A percentile compares a stretch with the other conserved stretches of the same genome.
Evolutionary conservation across 1,140 invertebrate genomes (phyloP).

Genomic region (Wiebesia pumilae): DNA sequence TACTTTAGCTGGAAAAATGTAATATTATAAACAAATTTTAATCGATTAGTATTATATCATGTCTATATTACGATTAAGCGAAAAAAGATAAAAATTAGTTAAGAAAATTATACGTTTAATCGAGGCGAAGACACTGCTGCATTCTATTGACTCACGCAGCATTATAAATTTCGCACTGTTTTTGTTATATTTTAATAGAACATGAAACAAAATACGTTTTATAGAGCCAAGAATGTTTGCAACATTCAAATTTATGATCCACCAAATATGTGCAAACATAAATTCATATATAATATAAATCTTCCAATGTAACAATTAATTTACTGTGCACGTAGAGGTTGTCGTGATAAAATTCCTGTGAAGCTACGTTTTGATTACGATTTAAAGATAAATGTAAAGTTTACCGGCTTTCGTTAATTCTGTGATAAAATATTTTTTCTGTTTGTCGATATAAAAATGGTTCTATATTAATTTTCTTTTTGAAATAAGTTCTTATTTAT

Average conservation of each 20-base stretch:
- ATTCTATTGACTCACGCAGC: background rate
- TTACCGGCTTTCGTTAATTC: conserved; percentile 41
- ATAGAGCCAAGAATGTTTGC: conserved; percentile 9
- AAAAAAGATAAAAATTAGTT: conserved; percentile 8
- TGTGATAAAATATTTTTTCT: conserved; percentile 35
- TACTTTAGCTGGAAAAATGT: conserved; percentile 39
- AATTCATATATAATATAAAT: conserved; percentile 35
- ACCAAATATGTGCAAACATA: conserved; percentile 6
- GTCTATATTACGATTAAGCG: conserved; percentile 38
- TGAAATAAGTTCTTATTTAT: background rate
- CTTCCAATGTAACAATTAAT: conserved; percentile 38
- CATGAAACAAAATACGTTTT: background rate
- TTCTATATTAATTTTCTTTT: background rate
- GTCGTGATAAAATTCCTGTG: conserved; percentile 25
- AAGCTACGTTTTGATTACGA: conserved; percentile 37
- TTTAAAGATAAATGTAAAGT: conserved; percentile 22
- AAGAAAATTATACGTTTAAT: background rate
- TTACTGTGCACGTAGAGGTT: conserved; percentile 27
- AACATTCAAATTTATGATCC: background rate
- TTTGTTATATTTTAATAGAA: conserved; percentile 17
- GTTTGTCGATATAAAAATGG: conserved; percentile 25
- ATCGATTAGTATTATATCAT: conserved; percentile 46
- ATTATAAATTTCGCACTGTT: conserved; percentile 23
- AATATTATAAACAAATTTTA: conserved; percentile 50
- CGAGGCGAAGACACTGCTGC: background rate